A percentile compares a stretch with the other conserved stretches of the same genome.
Conservation (phyloP, 2,888 invertebrate genomes). For the Tetrapedia diversipes region DNA sequence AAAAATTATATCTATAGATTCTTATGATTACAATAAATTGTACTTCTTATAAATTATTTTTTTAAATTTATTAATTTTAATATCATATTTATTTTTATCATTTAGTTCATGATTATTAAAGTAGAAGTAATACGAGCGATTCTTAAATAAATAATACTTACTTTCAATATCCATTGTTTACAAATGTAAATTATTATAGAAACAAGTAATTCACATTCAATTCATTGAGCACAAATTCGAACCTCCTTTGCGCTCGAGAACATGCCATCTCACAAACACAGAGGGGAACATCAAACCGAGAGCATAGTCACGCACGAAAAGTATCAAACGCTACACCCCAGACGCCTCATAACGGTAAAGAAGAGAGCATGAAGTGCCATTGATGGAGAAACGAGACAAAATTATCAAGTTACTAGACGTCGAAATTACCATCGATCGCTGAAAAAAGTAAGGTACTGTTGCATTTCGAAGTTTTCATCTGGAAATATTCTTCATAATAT, state of each 20-base stretch:
- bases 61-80: neutral
- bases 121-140: neutral
- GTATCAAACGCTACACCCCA: constrained; percentile 15
- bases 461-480: neutral
- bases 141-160: constrained; percentile 27
- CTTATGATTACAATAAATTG: neutral
- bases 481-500: neutral
- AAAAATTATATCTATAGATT: neutral
- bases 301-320: constrained; percentile 26
- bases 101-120: neutral
- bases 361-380: constrained; percentile 30
- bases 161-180: constrained; percentile 45
- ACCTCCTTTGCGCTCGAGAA: neutral
- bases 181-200: constrained; percentile 11
- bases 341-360: constrained; percentile 45
- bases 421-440: constrained; percentile 25
- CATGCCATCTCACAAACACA: constrained; percentile 17
- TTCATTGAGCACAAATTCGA: neutral
- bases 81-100: neutral
- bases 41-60: neutral
- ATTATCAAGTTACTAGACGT: constrained; percentile 21
- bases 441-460: constrained; percentile 20
- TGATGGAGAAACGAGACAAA: constrained; percentile 24
- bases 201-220: constrained; percentile 8
- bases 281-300: constrained; percentile 1